phyloP scores from a whole-genome alignment of 2,888 invertebrate genomes.

The Leucophenga maculata region DNA sequence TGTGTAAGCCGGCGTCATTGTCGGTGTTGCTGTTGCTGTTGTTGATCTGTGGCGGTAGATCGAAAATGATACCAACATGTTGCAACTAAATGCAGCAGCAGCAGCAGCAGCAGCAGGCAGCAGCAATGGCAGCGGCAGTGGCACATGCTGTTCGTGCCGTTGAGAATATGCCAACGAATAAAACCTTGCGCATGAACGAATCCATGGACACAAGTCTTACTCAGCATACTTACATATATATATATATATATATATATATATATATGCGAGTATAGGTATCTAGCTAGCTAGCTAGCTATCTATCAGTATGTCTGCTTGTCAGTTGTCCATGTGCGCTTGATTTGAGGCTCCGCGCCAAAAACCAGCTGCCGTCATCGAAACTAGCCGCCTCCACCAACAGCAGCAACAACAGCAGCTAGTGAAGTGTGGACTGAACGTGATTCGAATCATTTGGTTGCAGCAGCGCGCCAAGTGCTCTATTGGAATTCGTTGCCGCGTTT shows the following conservation, averaged over 20 bases:
- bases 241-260: too few species aligned
- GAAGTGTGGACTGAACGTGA: not conserved
- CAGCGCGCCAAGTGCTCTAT: slow-evolving; percentile 9
- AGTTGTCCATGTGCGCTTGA: not conserved
- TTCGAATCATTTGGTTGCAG: not conserved
- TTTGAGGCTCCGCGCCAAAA: slow-evolving; percentile 16
- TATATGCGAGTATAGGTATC: too few species aligned
- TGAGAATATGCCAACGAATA: slow-evolving; percentile 26
- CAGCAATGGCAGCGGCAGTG: not conserved
- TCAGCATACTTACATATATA: too few species aligned
- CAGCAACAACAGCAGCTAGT: not conserved
- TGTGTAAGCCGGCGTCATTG: slow-evolving; percentile 17
- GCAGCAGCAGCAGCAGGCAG: slow-evolving; percentile 19
- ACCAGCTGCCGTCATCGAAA: not conserved
- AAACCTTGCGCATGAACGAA: slow-evolving; percentile 71
- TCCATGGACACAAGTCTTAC: slow-evolving; percentile 62
- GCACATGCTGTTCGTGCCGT: not conserved
- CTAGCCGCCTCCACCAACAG: too few species aligned
- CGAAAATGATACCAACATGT: slow-evolving; percentile 26
- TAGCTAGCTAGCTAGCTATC: too few species aligned
- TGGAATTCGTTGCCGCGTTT: slow-evolving; percentile 4
- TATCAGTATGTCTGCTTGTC: too few species aligned
- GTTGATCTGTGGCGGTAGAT: slow-evolving; percentile 20
- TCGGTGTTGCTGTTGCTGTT: slow-evolving; percentile 5
- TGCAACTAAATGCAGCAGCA: slow-evolving; percentile 26